Evolutionary conservation across 2,888 invertebrate genomes (phyloP).

Genomic region (Torymus aiolomorphi): DNA sequence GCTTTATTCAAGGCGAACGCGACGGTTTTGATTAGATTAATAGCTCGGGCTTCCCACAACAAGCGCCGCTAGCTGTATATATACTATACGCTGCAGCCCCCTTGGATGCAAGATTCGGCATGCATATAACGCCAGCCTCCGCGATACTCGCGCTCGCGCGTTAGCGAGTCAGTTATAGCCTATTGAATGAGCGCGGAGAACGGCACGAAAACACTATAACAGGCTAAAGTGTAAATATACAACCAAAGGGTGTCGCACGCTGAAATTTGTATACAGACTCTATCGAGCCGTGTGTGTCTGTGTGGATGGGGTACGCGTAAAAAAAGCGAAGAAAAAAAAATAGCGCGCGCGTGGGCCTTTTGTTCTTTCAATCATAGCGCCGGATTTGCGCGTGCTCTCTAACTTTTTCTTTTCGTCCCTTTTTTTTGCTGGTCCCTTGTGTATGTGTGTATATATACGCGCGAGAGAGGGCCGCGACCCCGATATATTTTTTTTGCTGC

Average conservation of each 20-base stretch:
- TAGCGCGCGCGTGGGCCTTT: constrained; percentile 9
- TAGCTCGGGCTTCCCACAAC: constrained; percentile 53
- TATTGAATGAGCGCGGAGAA: no score
- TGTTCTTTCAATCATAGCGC: constrained; percentile 41
- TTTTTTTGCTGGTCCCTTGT: background rate
- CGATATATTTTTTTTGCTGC: constrained; percentile 30
- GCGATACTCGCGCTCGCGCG: background rate
- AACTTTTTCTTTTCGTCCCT: constrained; percentile 25
- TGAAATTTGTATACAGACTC: constrained; percentile 3
- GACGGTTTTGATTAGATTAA: constrained; percentile 63
- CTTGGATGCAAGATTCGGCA: background rate
- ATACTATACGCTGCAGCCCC: no score
- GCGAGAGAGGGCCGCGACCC: background rate
- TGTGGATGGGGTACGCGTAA: background rate
- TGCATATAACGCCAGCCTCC: constrained; percentile 12
- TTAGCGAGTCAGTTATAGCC: background rate
- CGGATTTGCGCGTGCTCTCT: constrained; percentile 11
- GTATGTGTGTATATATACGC: no score
- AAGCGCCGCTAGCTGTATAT: background rate
- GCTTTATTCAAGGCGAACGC: constrained; percentile 56
- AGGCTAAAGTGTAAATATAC: background rate
- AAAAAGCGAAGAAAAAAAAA: background rate
- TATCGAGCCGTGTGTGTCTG: background rate
- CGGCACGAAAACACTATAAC: background rate
- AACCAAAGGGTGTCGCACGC: no score